phyloP scores from a whole-genome alignment of 2,888 invertebrate genomes.

The Hypomecis atomaria region DNA sequence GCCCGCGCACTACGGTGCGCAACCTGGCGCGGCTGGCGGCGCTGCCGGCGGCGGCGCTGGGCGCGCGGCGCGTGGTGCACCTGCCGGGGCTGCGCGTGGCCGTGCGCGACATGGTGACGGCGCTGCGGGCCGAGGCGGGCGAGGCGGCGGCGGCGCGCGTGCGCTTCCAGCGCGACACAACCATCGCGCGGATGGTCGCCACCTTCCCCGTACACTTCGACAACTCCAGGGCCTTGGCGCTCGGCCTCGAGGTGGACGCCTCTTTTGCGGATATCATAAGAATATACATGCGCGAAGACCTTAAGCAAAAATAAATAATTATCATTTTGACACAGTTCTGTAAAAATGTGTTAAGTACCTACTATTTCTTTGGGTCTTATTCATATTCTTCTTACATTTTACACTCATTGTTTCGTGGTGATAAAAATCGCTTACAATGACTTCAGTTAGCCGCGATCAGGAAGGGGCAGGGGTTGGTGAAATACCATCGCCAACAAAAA shows the following conservation, averaged over 20 bases:
- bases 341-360: too few species aligned
- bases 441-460: too few species aligned
- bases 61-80: conserved; percentile 61
- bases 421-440: too few species aligned
- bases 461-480: too few species aligned
- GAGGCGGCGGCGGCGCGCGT: conserved; percentile 57
- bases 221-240: conserved; percentile 57
- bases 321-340: too few species aligned
- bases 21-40: conserved; percentile 64
- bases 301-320: too few species aligned
- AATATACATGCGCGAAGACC: conserved; percentile 58
- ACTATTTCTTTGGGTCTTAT: too few species aligned
- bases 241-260: conserved; percentile 65
- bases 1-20: conserved; percentile 61
- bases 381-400: too few species aligned
- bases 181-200: conserved; percentile 59
- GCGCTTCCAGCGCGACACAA: conserved; percentile 55
- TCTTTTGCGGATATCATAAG: conserved; percentile 63
- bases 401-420: too few species aligned
- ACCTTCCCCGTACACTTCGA: conserved; percentile 67
- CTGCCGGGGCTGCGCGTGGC: conserved; percentile 69
- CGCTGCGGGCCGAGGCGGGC: conserved; percentile 64
- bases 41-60: conserved; percentile 51
- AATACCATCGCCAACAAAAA: too few species aligned
- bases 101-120: conserved; percentile 61